Base-by-base conservation (phyloP, 2,113 vertebrate species). In the Mungos mungo region DNA sequence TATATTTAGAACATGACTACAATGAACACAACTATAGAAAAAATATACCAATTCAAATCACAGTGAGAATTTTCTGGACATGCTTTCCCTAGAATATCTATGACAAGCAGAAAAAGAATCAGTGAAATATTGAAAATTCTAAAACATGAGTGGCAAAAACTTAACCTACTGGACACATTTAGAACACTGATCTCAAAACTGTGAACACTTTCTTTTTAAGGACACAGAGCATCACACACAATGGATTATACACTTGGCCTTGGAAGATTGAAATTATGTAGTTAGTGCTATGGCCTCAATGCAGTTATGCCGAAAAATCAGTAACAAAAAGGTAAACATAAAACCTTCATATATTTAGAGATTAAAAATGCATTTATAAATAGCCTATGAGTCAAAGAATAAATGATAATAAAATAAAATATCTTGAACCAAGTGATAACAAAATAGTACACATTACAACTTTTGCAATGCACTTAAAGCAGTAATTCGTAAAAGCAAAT, bases 11-110 rank as follows among this genome's bases (percentile, higher is more conserved):
- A 52, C 38, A 88, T 50, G 41, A 69, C 23, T 71, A 54, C 87
- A 95, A 69, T 41, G 29, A 68, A 88, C 47, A 88, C 25, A 66
- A 65, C 4, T 72, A 71, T 84, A 79, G 54, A 35, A 33, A 94
- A 96, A 91, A 54, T 77, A 45, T 19, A n/a, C 27, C 68, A 82
- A 69, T 41, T 88, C 29, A 65, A 91, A 74, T 80, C 45, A 96
- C 54, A 76, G 35, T 60, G 38, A 81, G 13, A 85, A 47, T 66
- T 50, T 80, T 76, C 66, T 14, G 31, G 79, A 27, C 7, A 38
- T 1, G 9, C 12, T 16, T 81, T 94, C n/a, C 33, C 18, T 7
- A 21, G 87, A 35, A 66, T 31, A 35, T 33, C 38, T 60, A 50
- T 87, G 63, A 91, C 0, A 35, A 76, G 23, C 50, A 87, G 25